These are phyloP conservation scores for Cephus rjabovi DNA, from an alignment of 2,888 invertebrate genomes.

Conservation along the genomic window DNA sequence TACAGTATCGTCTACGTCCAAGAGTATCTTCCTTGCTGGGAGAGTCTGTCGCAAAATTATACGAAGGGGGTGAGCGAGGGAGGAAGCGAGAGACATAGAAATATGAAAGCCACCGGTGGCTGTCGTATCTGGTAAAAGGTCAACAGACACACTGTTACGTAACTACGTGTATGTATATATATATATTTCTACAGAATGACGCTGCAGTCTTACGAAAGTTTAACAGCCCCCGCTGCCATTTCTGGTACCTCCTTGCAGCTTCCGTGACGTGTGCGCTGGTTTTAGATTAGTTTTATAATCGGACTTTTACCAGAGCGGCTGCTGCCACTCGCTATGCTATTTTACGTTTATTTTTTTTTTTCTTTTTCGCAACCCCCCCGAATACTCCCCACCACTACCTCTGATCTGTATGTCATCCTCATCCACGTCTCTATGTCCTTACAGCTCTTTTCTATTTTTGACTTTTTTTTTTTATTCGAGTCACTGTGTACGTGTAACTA, in stretches of 20 bases:
- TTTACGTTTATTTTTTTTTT: not conserved
- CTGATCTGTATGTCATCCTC: not conserved
- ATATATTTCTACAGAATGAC: not conserved
- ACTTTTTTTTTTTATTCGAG: not conserved
- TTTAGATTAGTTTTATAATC: not conserved
- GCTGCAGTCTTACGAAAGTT: not conserved
- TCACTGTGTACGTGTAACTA: not conserved
- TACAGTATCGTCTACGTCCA: not conserved
- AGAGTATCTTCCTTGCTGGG: not conserved
- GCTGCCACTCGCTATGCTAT: not conserved
- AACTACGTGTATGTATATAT: not conserved
- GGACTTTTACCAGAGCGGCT: not conserved
- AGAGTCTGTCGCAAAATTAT: slow-evolving; percentile 20
- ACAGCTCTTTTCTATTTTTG: not conserved
- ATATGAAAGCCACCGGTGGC: slow-evolving; percentile 11
- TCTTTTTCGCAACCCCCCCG: not conserved
- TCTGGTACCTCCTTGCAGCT: not conserved
- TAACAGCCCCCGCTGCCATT: not conserved
- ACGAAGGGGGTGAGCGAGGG: slow-evolving; percentile 1
- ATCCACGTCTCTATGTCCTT: not conserved
- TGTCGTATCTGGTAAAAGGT: slow-evolving; percentile 5
- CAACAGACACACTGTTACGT: slow-evolving; percentile 18
- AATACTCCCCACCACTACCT: not conserved
- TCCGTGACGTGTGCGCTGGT: not conserved
- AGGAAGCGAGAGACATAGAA: not conserved